Percentiles rank a stretch among this genome's conserved stretches.
phyloP scores from a whole-genome alignment of 1,140 invertebrate genomes.

The Drosophila parvula region DNA sequence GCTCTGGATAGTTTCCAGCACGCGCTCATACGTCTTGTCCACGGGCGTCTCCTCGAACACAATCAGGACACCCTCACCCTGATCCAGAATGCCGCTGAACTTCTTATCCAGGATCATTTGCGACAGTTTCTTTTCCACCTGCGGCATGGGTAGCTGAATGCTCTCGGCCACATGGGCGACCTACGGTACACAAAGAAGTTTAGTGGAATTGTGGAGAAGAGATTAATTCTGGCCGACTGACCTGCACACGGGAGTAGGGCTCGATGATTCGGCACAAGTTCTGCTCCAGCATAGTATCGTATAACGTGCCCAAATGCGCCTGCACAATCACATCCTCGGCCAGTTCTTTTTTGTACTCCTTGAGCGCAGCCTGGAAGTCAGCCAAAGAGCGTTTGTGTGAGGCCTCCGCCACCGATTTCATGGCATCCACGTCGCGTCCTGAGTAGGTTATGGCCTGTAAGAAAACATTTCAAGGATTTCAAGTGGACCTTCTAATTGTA shows the following conservation, averaged over 20 bases:
- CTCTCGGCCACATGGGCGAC: conserved; percentile 92
- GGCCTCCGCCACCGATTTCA: conserved; percentile 98
- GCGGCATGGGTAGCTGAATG: conserved; percentile 94
- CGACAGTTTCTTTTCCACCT: conserved; percentile 99
- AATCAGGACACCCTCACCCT: conserved; percentile 98
- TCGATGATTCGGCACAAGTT: conserved; percentile 99
- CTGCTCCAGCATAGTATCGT: conserved; percentile 99
- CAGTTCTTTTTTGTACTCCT: conserved; percentile 94
- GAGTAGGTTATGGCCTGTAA: conserved; percentile 95
- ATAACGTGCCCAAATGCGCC: conserved; percentile 97
- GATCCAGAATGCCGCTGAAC: conserved; percentile 97
- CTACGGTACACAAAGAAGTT: conserved; percentile 79
- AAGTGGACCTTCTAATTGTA: rapidly evolving
- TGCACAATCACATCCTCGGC: conserved; percentile 98
- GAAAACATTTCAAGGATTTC: not conserved
- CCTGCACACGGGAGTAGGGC: conserved; percentile 98
- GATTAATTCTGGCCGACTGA: conserved; percentile 83
- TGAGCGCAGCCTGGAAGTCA: conserved; percentile 96
- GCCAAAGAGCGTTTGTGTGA: conserved; percentile 98
- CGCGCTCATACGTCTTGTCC: conserved; percentile 98
- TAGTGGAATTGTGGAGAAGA: not conserved
- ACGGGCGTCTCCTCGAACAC: conserved; percentile 98
- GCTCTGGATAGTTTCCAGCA: conserved; percentile 98
- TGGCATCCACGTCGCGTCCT: conserved; percentile 97
- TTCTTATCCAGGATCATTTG: conserved; percentile 99